Evolutionary conservation across 2,888 invertebrate species (phyloP).

Genomic region (Cyclophora punctaria): DNA sequence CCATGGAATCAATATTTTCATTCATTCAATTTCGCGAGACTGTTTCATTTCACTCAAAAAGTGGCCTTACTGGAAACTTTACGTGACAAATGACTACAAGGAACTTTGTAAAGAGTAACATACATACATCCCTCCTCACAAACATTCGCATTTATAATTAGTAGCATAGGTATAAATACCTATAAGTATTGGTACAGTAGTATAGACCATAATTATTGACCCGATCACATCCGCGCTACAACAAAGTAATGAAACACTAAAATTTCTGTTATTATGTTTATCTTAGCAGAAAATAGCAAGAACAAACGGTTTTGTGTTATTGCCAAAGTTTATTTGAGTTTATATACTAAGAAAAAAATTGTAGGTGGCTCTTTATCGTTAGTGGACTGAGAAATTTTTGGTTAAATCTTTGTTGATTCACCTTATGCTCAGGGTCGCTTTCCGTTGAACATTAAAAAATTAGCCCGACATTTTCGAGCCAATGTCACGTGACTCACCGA

Average conservation of each 20-base stretch:
- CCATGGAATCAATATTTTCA: no score
- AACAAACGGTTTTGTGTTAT: conserved; percentile 48
- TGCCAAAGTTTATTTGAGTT: conserved; percentile 50
- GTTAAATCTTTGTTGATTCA: conserved; percentile 39
- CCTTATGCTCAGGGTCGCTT: conserved; percentile 52
- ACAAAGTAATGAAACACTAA: conserved; percentile 44
- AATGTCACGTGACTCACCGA: conserved; percentile 65
- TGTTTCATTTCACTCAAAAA: no score
- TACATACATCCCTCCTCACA: no score
- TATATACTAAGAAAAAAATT: conserved; percentile 36
- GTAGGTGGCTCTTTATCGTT: conserved; percentile 24
- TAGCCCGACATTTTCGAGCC: conserved; percentile 49
- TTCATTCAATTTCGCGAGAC: no score
- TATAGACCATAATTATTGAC: conserved; percentile 27
- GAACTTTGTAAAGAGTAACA: no score
- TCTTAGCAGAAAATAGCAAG: conserved; percentile 53
- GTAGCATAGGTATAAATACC: no score
- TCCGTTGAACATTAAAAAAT: conserved; percentile 39
- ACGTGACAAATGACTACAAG: no score
- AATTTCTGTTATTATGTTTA: conserved; percentile 53
- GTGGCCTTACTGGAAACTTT: no score
- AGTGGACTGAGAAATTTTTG: conserved; percentile 20
- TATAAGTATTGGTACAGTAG: no score
- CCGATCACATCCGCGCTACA: conserved; percentile 39
- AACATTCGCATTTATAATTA: no score